Base-by-base conservation (phyloP, 2,113 vertebrate species). In the Psammodynastes pulverulentus region DNA sequence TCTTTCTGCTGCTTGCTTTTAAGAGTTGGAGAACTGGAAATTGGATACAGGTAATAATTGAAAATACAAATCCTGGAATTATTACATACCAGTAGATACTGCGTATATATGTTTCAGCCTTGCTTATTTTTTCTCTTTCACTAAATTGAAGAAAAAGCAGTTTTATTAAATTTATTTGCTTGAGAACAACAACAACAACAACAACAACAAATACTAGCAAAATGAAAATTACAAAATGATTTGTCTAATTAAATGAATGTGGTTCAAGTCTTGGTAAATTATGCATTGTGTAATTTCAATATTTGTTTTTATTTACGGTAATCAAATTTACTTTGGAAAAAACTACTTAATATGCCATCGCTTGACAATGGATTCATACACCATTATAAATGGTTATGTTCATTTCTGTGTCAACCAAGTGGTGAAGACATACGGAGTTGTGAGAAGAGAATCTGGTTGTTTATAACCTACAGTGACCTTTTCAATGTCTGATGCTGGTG, bases 371-470 rank as follows among this genome's bases (percentile, higher is more conserved):
- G 7, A 15, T 23, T 43, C 67, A 39, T 17, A 87, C 26, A 51
- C 29, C 10, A 52, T 51, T 87, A 52, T 72, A 87, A 67, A 72
- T 91, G 46, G 45, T 45, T 58, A 21, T 48, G 24, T 48, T 91
- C 1, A 26, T 84, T 89, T 92, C 26, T 84, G 29, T 56, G 43
- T 46, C 51, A 56, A 23, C 24, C 53, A 88, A 85, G 21, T n/a
- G 29, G 23, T 23, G 29, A 93, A 56, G 24, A 56, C 86, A 88
- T 49, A 26, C 39, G 6, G 9, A 29, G 15, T 19, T 84, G 86
- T 88, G 52, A 86, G 52, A 89, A 93, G 52, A 67, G 17, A 93
- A 91, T 56, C 62, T 88, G n/a, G 21, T 39, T 88, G 24, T 88
- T 51, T 51, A 84, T 58, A 62, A 88, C 23, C 62, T 48, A 58